phyloP scores from a whole-genome alignment of 2,797 vertebrate species.

The Sphenodon punctatus region DNA sequence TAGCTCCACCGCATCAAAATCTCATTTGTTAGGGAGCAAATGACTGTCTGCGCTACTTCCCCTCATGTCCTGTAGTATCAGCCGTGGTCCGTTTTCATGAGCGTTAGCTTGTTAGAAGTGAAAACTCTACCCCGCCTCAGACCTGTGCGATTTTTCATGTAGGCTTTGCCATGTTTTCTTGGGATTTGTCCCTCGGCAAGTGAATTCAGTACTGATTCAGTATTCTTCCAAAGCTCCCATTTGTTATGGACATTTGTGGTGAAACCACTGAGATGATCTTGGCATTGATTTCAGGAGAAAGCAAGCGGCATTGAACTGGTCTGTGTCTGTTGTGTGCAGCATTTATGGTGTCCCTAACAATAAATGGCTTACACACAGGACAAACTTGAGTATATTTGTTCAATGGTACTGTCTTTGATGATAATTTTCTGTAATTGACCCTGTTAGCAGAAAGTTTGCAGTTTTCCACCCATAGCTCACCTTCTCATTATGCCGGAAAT shows the following conservation, averaged over 20 bases:
- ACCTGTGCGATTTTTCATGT: too few relatives aligned
- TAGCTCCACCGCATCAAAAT: too few relatives aligned
- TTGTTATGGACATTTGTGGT: too few relatives aligned
- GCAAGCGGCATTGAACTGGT: neutral
- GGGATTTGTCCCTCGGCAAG: neutral
- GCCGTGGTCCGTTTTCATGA: neutral
- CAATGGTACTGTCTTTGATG: neutral
- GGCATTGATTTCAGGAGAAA: neutral
- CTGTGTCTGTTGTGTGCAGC: neutral
- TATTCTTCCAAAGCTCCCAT: too few relatives aligned
- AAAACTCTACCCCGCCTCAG: too few relatives aligned
- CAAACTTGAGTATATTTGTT: neutral
- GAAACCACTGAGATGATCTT: too few relatives aligned
- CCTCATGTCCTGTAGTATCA: neutral
- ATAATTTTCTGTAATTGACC: neutral
- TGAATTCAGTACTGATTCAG: too few relatives aligned
- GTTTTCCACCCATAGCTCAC: neutral
- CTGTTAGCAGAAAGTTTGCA: neutral
- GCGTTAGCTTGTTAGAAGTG: too few relatives aligned
- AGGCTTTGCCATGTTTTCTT: neutral
- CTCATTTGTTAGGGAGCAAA: neutral
- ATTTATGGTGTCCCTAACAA: neutral
- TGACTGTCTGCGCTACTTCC: neutral
- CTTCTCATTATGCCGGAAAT: neutral
- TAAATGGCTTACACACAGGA: neutral